Conservation (phyloP, 2,888 invertebrate genomes). For the Sminthurinus aureus region DNA sequence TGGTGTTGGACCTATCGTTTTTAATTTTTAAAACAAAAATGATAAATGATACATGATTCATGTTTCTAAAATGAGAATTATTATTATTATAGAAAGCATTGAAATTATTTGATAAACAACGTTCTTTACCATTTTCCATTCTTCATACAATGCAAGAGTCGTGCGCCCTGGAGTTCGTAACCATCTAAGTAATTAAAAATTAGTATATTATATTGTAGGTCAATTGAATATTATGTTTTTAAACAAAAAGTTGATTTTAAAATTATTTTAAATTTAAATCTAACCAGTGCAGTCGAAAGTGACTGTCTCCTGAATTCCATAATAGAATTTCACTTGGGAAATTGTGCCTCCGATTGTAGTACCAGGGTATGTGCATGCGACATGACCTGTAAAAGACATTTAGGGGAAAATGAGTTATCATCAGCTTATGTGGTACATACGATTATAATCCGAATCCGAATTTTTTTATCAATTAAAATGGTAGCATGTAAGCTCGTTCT, state of each 20-base stretch:
- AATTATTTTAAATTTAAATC: too few species aligned
- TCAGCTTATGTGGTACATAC: too few species aligned
- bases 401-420: too few species aligned
- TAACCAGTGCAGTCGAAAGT: slow-evolving; percentile 78
- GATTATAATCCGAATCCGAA: too few species aligned
- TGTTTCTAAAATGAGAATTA: too few species aligned
- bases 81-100: too few species aligned
- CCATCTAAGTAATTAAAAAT: slow-evolving; percentile 65
- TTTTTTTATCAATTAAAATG: too few species aligned
- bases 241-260: too few species aligned
- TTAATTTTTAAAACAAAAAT: too few species aligned
- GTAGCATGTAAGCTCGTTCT: too few species aligned
- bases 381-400: slow-evolving; percentile 67
- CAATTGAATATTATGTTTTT: background rate
- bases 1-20: slow-evolving; percentile 85
- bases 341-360: slow-evolving; percentile 85
- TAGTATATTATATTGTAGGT: background rate
- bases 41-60: too few species aligned
- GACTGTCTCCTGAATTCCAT: slow-evolving; percentile 84
- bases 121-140: slow-evolving; percentile 89
- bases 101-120: too few species aligned
- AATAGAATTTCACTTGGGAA: slow-evolving; percentile 87
- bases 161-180: slow-evolving; percentile 76
- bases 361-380: slow-evolving; percentile 87
- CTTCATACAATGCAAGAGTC: slow-evolving; percentile 79